These are phyloP conservation scores for Drosophila mayri DNA, from an alignment of 1,140 invertebrate genomes.

Conservation along the genomic window DNA sequence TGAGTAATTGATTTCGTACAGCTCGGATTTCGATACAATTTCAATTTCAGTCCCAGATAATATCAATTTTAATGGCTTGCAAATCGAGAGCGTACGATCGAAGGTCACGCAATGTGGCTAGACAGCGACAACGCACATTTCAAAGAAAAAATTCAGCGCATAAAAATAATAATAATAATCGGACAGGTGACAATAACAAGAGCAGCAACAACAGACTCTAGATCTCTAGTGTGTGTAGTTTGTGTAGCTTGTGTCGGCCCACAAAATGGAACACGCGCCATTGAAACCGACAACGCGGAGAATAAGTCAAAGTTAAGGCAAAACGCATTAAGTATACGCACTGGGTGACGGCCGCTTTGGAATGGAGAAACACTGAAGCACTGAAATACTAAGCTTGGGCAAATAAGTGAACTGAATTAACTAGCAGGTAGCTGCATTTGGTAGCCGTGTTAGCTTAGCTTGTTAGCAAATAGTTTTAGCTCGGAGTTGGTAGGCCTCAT, in stretches of 20 bases:
- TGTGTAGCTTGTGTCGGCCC: conserved; percentile 54
- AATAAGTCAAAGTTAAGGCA: conserved; percentile 49
- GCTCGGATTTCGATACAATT: conserved; percentile 69
- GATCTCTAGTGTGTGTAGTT: conserved; percentile 20
- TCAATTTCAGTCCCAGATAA: conserved; percentile 52
- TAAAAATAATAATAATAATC: conserved; percentile 67
- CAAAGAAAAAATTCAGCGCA: conserved; percentile 39
- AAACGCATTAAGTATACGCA: conserved; percentile 73
- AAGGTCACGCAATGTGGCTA: conserved; percentile 60
- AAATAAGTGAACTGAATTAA: conserved; percentile 57
- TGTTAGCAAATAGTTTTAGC: conserved; percentile 72
- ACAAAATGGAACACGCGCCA: conserved; percentile 71
- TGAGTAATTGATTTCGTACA: conserved; percentile 71
- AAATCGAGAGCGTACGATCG: conserved; percentile 65
- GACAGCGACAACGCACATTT: conserved; percentile 71
- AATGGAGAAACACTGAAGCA: conserved; percentile 26
- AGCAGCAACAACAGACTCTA: conserved; percentile 44
- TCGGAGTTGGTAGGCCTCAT: conserved; percentile 27
- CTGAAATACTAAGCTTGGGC: conserved; percentile 13
- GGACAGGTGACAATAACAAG: conserved; percentile 78
- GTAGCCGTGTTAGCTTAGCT: conserved; percentile 63
- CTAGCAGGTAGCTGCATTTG: conserved; percentile 56
- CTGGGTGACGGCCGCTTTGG: conserved; percentile 56
- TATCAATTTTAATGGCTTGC: conserved; percentile 69
- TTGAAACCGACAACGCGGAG: conserved; percentile 47